Evolutionary conservation across 2,888 invertebrate species (phyloP).

Genomic region (Chironomus tentans): DNA sequence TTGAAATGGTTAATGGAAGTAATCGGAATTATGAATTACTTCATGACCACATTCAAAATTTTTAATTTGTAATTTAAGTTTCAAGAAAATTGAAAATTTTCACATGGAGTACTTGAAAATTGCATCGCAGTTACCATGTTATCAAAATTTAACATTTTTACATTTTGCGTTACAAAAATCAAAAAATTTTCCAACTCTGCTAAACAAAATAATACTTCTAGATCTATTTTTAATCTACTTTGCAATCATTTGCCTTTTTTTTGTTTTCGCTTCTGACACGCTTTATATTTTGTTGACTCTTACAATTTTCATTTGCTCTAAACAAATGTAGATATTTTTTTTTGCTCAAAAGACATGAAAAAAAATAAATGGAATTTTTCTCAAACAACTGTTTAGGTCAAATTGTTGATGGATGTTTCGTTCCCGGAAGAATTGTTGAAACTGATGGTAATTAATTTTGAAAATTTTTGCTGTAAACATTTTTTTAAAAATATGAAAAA

Average conservation of each 20-base stretch:
- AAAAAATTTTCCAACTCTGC: too few relatives aligned
- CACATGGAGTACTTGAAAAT: too few relatives aligned
- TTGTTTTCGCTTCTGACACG: neutral
- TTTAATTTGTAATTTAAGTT: too few relatives aligned
- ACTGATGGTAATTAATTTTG: constrained; percentile 49
- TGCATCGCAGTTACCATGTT: too few relatives aligned
- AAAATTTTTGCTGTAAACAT: constrained; percentile 34
- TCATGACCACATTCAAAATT: too few relatives aligned
- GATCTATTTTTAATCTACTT: too few relatives aligned
- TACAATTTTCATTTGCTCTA: neutral
- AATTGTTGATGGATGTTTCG: constrained; percentile 63
- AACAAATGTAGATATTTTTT: neutral
- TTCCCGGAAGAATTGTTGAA: constrained; percentile 63
- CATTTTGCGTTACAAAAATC: too few relatives aligned
- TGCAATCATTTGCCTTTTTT: neutral
- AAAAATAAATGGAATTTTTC: neutral
- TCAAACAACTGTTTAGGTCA: constrained; percentile 40
- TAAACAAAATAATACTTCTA: too few relatives aligned
- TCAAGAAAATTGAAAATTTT: too few relatives aligned
- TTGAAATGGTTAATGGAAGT: too few relatives aligned
- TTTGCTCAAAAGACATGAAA: neutral
- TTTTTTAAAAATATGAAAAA: neutral
- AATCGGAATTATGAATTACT: too few relatives aligned
- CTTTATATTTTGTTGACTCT: neutral
- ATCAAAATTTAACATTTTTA: too few relatives aligned